phyloP scores from a whole-genome alignment of 2,888 invertebrate species.

The Drosophila anomalata region DNA sequence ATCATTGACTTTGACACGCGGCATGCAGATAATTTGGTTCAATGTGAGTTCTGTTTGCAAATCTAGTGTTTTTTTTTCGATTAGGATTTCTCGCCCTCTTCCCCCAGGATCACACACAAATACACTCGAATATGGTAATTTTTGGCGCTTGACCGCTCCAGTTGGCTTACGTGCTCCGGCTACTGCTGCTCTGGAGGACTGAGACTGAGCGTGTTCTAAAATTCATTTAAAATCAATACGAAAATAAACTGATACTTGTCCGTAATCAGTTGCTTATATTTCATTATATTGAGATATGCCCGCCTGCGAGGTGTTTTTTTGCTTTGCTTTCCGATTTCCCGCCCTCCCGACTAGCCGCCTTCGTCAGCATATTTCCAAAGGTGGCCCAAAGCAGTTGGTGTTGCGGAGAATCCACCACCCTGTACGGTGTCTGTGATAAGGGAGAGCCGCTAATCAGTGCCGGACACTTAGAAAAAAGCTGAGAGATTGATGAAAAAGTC shows the following conservation, averaged over 20 bases:
- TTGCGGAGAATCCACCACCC: background rate
- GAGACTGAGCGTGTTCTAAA: conserved; percentile 37
- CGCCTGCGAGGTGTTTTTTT: conserved; percentile 13
- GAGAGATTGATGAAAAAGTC: background rate
- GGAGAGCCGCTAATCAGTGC: conserved; percentile 25
- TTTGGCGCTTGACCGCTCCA: conserved; percentile 22
- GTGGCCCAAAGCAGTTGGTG: conserved; percentile 26
- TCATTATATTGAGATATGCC: conserved; percentile 54
- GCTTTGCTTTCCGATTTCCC: conserved; percentile 62
- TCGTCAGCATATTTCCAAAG: conserved; percentile 65
- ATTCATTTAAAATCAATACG: conserved; percentile 55
- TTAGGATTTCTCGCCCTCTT: background rate
- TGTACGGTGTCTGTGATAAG: conserved; percentile 24
- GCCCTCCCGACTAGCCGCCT: conserved; percentile 18
- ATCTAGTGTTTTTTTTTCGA: background rate
- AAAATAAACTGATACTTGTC: conserved; percentile 55
- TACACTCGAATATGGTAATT: background rate
- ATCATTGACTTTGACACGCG: conserved; percentile 26
- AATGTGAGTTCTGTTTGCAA: conserved; percentile 1
- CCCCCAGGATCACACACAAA: conserved; percentile 8
- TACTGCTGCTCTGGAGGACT: conserved; percentile 48
- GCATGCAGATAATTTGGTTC: conserved; percentile 27
- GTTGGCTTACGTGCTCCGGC: conserved; percentile 51
- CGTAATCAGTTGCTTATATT: conserved; percentile 70
- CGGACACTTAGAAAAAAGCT: conserved; percentile 5